These are phyloP conservation scores for Trissonchulus latispiculum DNA, from an alignment of 2,888 invertebrate species.

Conservation along the genomic window DNA sequence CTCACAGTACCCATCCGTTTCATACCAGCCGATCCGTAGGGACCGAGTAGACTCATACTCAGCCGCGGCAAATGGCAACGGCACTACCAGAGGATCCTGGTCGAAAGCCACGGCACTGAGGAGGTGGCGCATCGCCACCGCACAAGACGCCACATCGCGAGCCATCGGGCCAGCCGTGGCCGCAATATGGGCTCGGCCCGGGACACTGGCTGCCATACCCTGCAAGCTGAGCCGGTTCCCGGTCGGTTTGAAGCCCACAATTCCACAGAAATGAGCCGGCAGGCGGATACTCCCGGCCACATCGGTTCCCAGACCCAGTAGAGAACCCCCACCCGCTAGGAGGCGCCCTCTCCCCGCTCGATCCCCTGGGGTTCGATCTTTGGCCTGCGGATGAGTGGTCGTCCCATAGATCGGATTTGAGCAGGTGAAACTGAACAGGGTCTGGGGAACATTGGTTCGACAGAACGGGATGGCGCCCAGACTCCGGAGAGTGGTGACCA, in stretches of 20 bases:
- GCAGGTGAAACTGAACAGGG: conserved; percentile 39
- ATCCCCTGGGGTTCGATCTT: too few relatives aligned
- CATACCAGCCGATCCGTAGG: conserved; percentile 38
- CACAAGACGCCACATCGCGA: conserved; percentile 39
- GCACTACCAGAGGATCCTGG: too few relatives aligned
- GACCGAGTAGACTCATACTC: too few relatives aligned
- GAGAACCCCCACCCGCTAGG: conserved; percentile 46
- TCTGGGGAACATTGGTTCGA: conserved; percentile 48
- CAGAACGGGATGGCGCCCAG: conserved; percentile 51
- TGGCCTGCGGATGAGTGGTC: conserved; percentile 47
- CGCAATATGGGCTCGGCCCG: neutral
- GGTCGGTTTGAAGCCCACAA: conserved; percentile 47
- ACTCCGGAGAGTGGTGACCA: conserved; percentile 32
- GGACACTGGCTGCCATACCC: neutral
- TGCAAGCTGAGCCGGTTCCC: conserved; percentile 40
- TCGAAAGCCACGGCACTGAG: too few relatives aligned
- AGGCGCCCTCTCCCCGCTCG: conserved; percentile 49
- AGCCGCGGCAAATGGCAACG: too few relatives aligned
- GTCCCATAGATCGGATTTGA: conserved; percentile 47
- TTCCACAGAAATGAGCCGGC: conserved; percentile 50
- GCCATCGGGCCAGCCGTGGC: conserved; percentile 41
- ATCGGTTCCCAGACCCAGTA: conserved; percentile 49
- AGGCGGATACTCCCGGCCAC: conserved; percentile 50
- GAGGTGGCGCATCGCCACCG: too few relatives aligned
- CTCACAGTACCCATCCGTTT: conserved; percentile 31